These are phyloP conservation scores for Drosophila baimaii DNA, from an alignment of 1,140 invertebrate genomes.

Conservation along the genomic window DNA sequence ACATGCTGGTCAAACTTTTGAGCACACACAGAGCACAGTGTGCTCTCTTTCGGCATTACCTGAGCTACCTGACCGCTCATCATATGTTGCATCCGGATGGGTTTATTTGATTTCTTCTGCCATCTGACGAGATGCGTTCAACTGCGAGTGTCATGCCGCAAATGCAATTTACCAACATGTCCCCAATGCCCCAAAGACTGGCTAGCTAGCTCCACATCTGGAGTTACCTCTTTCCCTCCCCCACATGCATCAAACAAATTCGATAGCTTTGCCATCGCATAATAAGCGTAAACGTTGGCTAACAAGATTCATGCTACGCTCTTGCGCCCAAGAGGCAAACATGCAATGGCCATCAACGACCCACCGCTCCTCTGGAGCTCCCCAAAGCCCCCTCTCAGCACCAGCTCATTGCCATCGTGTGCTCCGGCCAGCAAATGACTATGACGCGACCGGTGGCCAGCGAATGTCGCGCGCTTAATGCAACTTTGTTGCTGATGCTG, in stretches of 20 bases:
- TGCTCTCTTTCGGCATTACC: slow-evolving; percentile 15
- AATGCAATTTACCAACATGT: slow-evolving; percentile 69
- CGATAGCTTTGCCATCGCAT: slow-evolving; percentile 78
- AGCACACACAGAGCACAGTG: slow-evolving; percentile 6
- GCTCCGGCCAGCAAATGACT: slow-evolving; percentile 37
- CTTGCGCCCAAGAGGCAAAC: slow-evolving; percentile 79
- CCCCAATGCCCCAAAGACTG: slow-evolving; percentile 16
- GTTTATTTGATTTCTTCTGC: slow-evolving; percentile 74
- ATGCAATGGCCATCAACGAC: slow-evolving; percentile 77
- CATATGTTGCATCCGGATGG: slow-evolving; percentile 41
- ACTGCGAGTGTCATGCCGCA: slow-evolving; percentile 77
- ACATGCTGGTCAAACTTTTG: slow-evolving; percentile 57
- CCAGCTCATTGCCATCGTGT: slow-evolving; percentile 18
- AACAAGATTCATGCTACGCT: slow-evolving; percentile 81
- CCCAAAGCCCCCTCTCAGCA: neutral
- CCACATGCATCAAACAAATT: slow-evolving; percentile 76
- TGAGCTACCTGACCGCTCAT: slow-evolving; percentile 25
- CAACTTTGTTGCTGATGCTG: slow-evolving; percentile 75
- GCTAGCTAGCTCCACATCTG: neutral
- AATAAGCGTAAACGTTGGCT: slow-evolving; percentile 83
- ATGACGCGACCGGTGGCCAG: slow-evolving; percentile 63
- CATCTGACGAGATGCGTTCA: slow-evolving; percentile 60
- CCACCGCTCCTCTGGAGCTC: neutral
- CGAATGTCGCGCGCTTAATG: slow-evolving; percentile 77
- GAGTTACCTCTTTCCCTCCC: neutral